phyloP scores from a whole-genome alignment of 1,140 invertebrate genomes.

The Liolophura sinensis region DNA sequence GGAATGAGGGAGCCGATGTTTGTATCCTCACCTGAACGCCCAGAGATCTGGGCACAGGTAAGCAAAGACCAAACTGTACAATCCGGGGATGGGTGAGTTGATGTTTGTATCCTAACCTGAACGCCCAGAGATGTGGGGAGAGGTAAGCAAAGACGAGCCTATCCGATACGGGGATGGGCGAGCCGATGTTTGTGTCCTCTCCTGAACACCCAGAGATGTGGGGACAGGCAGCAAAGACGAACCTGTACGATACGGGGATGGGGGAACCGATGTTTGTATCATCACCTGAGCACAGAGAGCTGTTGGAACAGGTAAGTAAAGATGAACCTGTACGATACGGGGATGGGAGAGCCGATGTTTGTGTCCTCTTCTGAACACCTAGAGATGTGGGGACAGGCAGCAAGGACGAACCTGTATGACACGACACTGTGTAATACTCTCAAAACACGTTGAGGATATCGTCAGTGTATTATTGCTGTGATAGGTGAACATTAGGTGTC shows the following conservation, averaged over 20 bases:
- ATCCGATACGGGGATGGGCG: constrained; percentile 78
- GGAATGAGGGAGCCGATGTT: constrained; percentile 78
- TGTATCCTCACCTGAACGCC: constrained; percentile 73
- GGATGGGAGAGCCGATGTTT: constrained; percentile 75
- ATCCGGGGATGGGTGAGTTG: no score
- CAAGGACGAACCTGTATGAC: no score
- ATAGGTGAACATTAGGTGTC: no score
- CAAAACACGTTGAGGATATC: no score
- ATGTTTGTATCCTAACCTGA: no score
- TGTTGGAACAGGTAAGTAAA: constrained; percentile 63
- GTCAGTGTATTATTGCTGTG: no score
- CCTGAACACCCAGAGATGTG: constrained; percentile 67
- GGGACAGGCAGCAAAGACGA: constrained; percentile 73
- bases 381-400: constrained; percentile 60
- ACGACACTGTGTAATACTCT: no score
- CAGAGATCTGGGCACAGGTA: constrained; percentile 60
- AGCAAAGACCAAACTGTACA: no score
- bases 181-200: constrained; percentile 80
- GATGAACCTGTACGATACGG: constrained; percentile 88
- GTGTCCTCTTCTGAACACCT: constrained; percentile 73
- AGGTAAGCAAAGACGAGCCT: no score
- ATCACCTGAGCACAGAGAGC: constrained; percentile 68
- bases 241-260: constrained; percentile 82
- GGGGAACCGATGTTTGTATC: constrained; percentile 79
- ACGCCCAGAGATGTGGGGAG: no score